These are phyloP conservation scores for Ctenomys sociabilis DNA, from an alignment of 2,113 vertebrate genomes.

Conservation along the genomic window DNA sequence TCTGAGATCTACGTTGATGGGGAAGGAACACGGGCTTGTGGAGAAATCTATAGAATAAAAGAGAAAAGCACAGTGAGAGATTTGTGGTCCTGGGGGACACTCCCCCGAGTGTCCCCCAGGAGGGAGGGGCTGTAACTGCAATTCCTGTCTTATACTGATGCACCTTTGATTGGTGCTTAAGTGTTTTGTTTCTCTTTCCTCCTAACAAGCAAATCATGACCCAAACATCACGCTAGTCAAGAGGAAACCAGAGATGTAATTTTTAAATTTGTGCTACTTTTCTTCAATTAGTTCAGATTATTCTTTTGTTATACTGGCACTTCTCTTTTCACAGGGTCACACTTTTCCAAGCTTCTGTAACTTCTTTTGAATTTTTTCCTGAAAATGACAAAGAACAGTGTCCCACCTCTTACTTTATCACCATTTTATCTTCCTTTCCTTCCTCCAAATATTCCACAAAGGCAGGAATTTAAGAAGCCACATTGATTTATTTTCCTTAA, in stretches of 20 bases:
- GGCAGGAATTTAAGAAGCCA: not conserved
- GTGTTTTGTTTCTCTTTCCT: not conserved
- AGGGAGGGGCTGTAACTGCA: not conserved
- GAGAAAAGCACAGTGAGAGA: not conserved
- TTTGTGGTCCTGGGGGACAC: fast-evolving
- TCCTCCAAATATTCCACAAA: not conserved
- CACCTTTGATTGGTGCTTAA: not conserved
- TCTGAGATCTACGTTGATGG: not conserved
- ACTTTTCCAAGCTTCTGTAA: not conserved
- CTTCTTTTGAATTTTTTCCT: not conserved
- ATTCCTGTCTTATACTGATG: not conserved
- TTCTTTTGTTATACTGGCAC: not conserved
- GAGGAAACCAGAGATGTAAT: not conserved
- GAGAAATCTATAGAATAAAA: not conserved
- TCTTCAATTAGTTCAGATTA: too few species aligned
- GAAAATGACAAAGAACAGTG: not conserved
- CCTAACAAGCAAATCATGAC: not conserved
- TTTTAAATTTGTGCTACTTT: not conserved
- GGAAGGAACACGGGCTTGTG: not conserved
- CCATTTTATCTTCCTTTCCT: too few species aligned
- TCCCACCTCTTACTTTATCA: not conserved
- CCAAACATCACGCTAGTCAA: too few species aligned
- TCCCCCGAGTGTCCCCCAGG: too few species aligned
- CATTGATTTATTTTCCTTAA: not conserved
- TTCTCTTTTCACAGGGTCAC: not conserved